Conservation (phyloP, 2,888 invertebrate species). For the Malthinus seriepunctatus region DNA sequence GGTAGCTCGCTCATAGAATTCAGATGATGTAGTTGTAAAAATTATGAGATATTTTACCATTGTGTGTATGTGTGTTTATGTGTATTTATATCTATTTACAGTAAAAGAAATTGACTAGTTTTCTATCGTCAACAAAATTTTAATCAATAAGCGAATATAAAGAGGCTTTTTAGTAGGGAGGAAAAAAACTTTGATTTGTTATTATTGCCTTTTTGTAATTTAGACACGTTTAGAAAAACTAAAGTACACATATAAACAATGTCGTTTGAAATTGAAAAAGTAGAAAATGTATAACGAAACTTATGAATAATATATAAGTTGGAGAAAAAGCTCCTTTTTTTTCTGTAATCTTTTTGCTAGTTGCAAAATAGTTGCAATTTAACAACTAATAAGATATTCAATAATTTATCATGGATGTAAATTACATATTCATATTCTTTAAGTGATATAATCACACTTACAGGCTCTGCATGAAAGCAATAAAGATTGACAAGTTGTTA, state of each 20-base stretch:
- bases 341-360: too few species aligned
- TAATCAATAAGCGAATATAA: conserved; percentile 38
- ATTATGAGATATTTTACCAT: conserved; percentile 44
- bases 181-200: background rate
- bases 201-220: too few species aligned
- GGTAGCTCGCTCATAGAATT: conserved; percentile 26
- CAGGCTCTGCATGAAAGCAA: conserved; percentile 10
- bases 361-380: too few species aligned
- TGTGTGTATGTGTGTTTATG: conserved; percentile 25
- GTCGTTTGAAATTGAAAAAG: too few species aligned
- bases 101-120: background rate
- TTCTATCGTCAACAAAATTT: conserved; percentile 36
- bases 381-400: too few species aligned
- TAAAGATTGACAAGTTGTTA: conserved; percentile 13
- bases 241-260: too few species aligned
- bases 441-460: conserved; percentile 9
- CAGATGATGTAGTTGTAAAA: conserved; percentile 36
- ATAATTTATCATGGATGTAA: background rate
- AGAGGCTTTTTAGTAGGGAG: conserved; percentile 17
- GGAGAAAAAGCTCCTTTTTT: too few species aligned
- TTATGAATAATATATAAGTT: too few species aligned
- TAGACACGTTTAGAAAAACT: too few species aligned
- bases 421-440: conserved; percentile 7
- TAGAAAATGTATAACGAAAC: too few species aligned
- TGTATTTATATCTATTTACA: background rate